Evolutionary conservation across 2,113 vertebrate genomes (phyloP), one percentile per base, ranked within the genome.

Genomic region (Motacilla tschutschensis): DNA sequence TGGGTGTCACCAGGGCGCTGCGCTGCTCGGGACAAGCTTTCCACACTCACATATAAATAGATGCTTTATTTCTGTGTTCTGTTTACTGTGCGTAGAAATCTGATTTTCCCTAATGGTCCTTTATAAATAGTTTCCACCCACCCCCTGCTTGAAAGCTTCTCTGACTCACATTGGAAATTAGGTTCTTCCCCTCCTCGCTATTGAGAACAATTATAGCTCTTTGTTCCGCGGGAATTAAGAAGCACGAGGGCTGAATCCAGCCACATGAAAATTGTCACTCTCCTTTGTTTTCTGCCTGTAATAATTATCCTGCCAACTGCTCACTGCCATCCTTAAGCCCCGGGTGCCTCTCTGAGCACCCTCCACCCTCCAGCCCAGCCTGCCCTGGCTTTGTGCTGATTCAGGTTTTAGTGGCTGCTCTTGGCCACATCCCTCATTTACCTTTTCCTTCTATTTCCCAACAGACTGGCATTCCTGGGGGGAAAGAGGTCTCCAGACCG

Each of bases 161-260:
- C 93, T 95, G 92, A 94, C 86, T 95, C 94, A 94, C 78, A 86
- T 60, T 93, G 93, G 91, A 95, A 95, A 95, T 92, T 93, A 95
- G 92, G 87, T 90, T 92, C 92, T 92, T 89, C 94, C 92, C 94
- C 89, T 94, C 92, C 94, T 94, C 72, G 67, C 88, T 92, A 92
- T 92, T 94, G 92, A 95, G 94, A 93, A 94, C 94, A 96, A 94
- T 96, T 94, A 94, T 82, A 89, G 95, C 94, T 91, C 92, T 94
- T 96, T 95, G 93, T 96, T 95, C 91, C 26, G 50, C n/a, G 38
- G 90, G 94, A 94, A 95, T 95, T 94, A 90, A 95, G 93, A 93
- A 95, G 92, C 94, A 77, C 21, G 73, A 94, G 92, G 94, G 92
- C 89, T 94, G 89, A 92, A 95, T 95, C 95, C 88, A 92, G 87